Percentiles rank a stretch among this genome's conserved stretches.
Evolutionary conservation across 2,888 invertebrate species (phyloP).

Genomic region (Meganola albula): DNA sequence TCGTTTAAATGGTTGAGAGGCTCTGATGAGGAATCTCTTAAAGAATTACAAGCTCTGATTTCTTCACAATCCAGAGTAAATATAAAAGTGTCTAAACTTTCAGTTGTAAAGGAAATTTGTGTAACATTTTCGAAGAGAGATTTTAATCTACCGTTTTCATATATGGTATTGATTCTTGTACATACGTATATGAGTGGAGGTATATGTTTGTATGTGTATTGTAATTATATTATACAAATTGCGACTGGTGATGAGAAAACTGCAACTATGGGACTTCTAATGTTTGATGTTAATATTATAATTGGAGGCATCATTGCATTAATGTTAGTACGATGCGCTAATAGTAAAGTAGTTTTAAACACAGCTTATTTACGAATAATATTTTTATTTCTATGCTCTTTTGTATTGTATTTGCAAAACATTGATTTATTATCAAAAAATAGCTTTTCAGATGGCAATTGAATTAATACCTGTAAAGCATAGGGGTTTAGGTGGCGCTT

Average conservation of each 20-base stretch:
- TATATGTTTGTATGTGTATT: background rate
- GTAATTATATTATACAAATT: background rate
- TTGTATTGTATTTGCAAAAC: conserved; percentile 1
- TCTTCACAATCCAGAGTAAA: conserved; percentile 4
- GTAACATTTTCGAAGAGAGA: background rate
- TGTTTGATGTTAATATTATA: background rate
- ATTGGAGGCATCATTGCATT: conserved; percentile 13
- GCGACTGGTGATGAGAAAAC: conserved; percentile 3
- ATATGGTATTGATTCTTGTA: background rate
- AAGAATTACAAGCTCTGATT: conserved; percentile 9
- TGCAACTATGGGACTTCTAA: background rate
- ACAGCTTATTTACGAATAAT: conserved; percentile 5
- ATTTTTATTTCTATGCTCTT: conserved; percentile 1
- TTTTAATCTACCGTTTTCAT: background rate
- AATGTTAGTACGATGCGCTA: conserved; percentile 11
- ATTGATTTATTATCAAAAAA: conserved; percentile 3
- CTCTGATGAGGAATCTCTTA: conserved; percentile 7
- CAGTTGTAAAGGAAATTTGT: background rate
- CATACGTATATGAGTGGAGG: conserved; percentile 2
- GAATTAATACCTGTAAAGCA: conserved; percentile 28
- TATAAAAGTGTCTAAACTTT: background rate
- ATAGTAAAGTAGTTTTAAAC: conserved; percentile 13
- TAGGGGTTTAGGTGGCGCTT: conserved; percentile 20
- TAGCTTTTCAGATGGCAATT: conserved; percentile 16
- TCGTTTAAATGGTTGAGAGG: conserved; percentile 15